Base-by-base conservation (phyloP, 2,888 invertebrate genomes). In the Harmothoe impar region DNA sequence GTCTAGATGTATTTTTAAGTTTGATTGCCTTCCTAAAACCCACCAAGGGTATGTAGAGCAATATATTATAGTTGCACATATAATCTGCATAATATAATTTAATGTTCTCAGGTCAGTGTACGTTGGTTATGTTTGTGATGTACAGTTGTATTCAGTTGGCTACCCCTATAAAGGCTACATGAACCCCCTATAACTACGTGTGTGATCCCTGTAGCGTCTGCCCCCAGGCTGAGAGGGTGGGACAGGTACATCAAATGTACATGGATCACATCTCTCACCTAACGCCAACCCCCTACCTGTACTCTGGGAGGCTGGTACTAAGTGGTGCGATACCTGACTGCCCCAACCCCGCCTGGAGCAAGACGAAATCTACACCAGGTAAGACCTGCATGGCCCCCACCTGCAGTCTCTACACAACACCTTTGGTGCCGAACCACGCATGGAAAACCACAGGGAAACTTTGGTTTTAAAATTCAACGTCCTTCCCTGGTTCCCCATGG, bases 121-220 rank as follows among this genome's bases (percentile, higher is more conserved):
- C 10, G 43, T n/a, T n/a, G n/a, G n/a, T n/a, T n/a, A 43, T 43
- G 3, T 43, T 43, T 43, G 43, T 43, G 43, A 3, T 43, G 43
- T 43, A 43, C 43, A 43, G 43, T 43, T 43, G 43, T 7, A 43
- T 43, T 43, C 43, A 7, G 43, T 43, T 43, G 3, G 43, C 43
- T 43, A 10, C 10, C 43, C 43, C 43, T 43, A 10, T 43, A 43
- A 3, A 43, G 10, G 10, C n/a, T 43, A 10, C 43, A 43, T 43
- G 5, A 43, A n/a, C n/a, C 43, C 43, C 43, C 43, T 7, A 43
- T 43, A 43, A 62, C 62, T 20, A 20, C 12, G 62, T 12, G 7
- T n/a, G 62, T n/a, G 62, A 72, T 72, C 72, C 29, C 25, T 29
- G 25, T 15, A 72, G 72, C 72, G 72, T 72, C 72, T 72, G 72